Percentiles rank a stretch among this genome's conserved stretches.
Evolutionary conservation across 2,888 invertebrate species (phyloP).

Genomic region (Notocelia uddmanniana): DNA sequence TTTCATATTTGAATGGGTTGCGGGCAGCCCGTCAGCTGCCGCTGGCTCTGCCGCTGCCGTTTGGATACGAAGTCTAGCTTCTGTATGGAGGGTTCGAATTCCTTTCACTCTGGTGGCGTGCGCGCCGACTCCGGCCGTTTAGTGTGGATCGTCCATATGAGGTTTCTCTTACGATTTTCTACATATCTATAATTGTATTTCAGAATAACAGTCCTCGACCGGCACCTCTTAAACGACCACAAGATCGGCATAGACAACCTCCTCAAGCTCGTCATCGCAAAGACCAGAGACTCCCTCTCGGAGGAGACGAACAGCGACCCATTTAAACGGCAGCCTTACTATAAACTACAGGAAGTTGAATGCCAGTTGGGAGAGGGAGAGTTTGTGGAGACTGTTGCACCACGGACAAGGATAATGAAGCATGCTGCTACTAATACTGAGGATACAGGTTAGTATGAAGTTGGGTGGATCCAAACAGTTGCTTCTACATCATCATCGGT

Average conservation of each 20-base stretch:
- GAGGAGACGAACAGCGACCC: slow-evolving; percentile 55
- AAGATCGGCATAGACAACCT: slow-evolving; percentile 75
- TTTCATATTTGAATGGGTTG: too few relatives aligned
- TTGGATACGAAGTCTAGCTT: too few relatives aligned
- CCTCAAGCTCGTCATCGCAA: slow-evolving; percentile 74
- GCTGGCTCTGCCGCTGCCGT: too few relatives aligned
- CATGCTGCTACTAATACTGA: slow-evolving; percentile 72
- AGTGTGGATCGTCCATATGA: too few relatives aligned
- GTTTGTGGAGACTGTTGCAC: slow-evolving; percentile 72
- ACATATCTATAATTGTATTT: background rate
- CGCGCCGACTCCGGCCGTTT: too few relatives aligned
- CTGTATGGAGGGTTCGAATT: too few relatives aligned
- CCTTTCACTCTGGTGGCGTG: too few relatives aligned
- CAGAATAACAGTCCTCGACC: slow-evolving; percentile 78
- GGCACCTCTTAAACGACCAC: slow-evolving; percentile 76
- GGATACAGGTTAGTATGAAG: slow-evolving; percentile 54
- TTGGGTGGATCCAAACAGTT: too few relatives aligned
- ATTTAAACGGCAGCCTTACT: slow-evolving; percentile 69
- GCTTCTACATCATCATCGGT: too few relatives aligned
- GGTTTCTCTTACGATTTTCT: too few relatives aligned
- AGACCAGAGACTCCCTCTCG: slow-evolving; percentile 72
- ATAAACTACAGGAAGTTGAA: slow-evolving; percentile 56
- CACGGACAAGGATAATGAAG: slow-evolving; percentile 73
- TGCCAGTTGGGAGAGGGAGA: slow-evolving; percentile 70
- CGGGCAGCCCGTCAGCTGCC: too few relatives aligned